Evolutionary conservation across 2,113 vertebrate species (phyloP).

Genomic region (Cynocephalus volans): DNA sequence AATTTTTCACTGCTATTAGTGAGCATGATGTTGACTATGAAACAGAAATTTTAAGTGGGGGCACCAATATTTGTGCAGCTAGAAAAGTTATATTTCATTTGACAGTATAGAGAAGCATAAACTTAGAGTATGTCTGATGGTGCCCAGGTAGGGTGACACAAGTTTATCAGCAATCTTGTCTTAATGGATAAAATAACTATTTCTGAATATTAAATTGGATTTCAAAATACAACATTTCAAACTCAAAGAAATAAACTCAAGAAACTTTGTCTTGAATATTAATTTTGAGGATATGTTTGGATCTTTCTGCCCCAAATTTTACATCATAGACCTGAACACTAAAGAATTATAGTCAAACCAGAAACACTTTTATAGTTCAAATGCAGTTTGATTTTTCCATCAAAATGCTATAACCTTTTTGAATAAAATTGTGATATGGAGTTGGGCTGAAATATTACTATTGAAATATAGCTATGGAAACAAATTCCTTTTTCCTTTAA

Average conservation of each 20-base stretch:
- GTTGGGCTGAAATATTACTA: neutral
- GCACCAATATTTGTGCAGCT: neutral
- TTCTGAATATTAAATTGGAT: slow-evolving; percentile 82
- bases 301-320: slow-evolving; percentile 83
- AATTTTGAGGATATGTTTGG: slow-evolving; percentile 84
- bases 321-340: slow-evolving; percentile 85
- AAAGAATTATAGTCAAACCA: slow-evolving; percentile 83
- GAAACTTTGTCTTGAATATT: slow-evolving; percentile 83
- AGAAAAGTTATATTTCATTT: slow-evolving; percentile 4
- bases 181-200: slow-evolving; percentile 83
- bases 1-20: neutral
- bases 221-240: slow-evolving; percentile 80
- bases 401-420: slow-evolving; percentile 84
- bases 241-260: slow-evolving; percentile 69
- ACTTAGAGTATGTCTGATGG: neutral
- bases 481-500: neutral
- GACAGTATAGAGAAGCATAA: neutral
- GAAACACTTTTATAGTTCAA: slow-evolving; percentile 82
- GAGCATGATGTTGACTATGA: neutral
- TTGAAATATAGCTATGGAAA: neutral
- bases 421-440: slow-evolving; percentile 81
- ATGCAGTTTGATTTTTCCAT: slow-evolving; percentile 84
- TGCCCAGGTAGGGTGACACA: neutral
- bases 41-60: neutral
- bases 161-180: slow-evolving; percentile 68